These are phyloP conservation scores for Diprion similis DNA, from an alignment of 1,140 invertebrate genomes.

Conservation along the genomic window DNA sequence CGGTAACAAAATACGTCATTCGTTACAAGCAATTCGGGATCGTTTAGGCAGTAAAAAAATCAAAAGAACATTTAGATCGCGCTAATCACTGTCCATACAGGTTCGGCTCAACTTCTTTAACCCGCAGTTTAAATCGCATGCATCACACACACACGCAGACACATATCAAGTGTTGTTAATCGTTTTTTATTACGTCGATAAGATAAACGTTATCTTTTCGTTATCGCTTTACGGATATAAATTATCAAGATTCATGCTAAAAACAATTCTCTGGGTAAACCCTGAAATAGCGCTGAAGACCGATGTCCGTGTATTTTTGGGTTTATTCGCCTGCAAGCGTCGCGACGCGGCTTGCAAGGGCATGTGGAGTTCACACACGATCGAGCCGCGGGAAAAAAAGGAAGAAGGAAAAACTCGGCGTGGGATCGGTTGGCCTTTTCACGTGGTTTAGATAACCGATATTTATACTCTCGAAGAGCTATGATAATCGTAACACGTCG, in stretches of 20 bases:
- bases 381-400: background rate
- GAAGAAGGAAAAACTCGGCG: background rate
- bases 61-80: too few species aligned
- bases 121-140: background rate
- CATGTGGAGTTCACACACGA: background rate
- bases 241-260: background rate
- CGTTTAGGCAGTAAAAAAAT: too few species aligned
- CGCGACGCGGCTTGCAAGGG: background rate
- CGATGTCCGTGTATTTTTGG: background rate
- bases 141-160: background rate
- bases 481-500: too few species aligned
- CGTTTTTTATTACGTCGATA: background rate
- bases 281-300: background rate
- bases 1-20: too few species aligned
- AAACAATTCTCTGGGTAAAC: background rate
- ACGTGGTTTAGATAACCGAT: too few species aligned
- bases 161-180: background rate
- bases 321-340: background rate
- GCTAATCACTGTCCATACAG: too few species aligned
- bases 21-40: too few species aligned
- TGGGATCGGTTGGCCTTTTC: background rate
- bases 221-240: background rate
- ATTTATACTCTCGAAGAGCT: too few species aligned
- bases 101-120: background rate
- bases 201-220: background rate